phyloP scores from a whole-genome alignment of 2,797 vertebrate species.

The Allobates femoralis region DNA sequence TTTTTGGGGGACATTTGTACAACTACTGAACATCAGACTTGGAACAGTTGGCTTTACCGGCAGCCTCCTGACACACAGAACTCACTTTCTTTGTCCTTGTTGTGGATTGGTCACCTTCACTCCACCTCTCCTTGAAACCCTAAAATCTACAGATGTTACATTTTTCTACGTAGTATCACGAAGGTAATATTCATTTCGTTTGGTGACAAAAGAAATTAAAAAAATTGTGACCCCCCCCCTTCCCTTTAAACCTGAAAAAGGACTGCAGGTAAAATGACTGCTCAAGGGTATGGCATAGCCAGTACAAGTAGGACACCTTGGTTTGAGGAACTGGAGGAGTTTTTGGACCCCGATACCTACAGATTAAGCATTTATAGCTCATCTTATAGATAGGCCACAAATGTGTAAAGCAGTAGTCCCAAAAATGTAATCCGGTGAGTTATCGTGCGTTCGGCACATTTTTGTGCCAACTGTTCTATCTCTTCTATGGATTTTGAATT shows the following conservation, averaged over 20 bases:
- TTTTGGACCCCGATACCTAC: background rate
- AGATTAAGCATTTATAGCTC: no score
- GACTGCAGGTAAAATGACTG: no score
- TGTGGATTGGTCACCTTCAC: background rate
- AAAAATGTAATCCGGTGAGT: background rate
- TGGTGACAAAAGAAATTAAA: no score
- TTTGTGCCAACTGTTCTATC: background rate
- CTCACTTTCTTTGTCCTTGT: background rate
- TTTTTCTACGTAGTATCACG: background rate
- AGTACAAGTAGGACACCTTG: background rate
- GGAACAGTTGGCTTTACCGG: background rate
- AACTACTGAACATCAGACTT: no score
- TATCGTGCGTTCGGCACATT: background rate
- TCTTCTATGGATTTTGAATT: no score
- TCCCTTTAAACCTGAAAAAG: no score
- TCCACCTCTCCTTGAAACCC: background rate
- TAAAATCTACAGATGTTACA: background rate
- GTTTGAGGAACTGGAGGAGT: background rate
- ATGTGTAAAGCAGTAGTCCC: background rate
- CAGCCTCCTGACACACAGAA: background rate
- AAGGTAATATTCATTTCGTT: no score
- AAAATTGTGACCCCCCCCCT: no score
- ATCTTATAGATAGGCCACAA: background rate
- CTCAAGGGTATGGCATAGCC: no score
- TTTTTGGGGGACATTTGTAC: no score